A percentile compares a stretch with the other conserved stretches of the same genome.
Evolutionary conservation across 2,113 vertebrate species (phyloP).

Genomic region (Puma concolor): DNA sequence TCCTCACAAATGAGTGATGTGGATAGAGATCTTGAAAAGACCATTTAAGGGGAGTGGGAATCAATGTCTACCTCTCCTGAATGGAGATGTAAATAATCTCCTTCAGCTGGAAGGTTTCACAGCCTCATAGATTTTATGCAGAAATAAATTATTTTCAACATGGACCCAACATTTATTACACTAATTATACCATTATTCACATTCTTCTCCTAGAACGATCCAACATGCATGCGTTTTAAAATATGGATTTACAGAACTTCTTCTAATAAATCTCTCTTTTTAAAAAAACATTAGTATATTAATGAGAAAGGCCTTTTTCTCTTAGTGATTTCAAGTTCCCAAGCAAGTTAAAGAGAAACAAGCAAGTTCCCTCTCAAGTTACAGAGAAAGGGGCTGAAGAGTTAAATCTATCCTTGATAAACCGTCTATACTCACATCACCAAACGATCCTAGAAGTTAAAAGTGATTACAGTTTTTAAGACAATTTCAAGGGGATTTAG

Average conservation of each 20-base stretch:
- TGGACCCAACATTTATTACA: conserved; percentile 74
- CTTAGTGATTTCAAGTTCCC: conserved; percentile 61
- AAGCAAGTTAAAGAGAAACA: conserved; percentile 52
- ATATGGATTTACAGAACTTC: conserved; percentile 76
- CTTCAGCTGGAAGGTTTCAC: not conserved
- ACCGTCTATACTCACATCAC: conserved; percentile 67
- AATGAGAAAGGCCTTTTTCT: conserved; percentile 56
- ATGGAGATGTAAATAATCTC: conserved; percentile 62
- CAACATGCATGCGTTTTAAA: conserved; percentile 82
- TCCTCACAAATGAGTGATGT: not conserved
- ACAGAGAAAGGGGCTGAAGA: conserved; percentile 25
- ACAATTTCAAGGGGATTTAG: conserved; percentile 17
- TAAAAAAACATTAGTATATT: conserved; percentile 53
- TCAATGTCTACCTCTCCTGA: conserved; percentile 30
- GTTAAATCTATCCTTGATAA: conserved; percentile 58
- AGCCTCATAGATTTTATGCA: conserved; percentile 53
- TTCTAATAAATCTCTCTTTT: conserved; percentile 74
- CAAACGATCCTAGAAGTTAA: conserved; percentile 62
- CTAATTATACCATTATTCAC: conserved; percentile 84
- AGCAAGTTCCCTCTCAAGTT: not conserved
- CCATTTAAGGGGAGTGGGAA: not conserved
- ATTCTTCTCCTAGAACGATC: conserved; percentile 62
- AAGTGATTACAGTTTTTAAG: conserved; percentile 64
- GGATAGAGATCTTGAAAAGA: conserved; percentile 37
- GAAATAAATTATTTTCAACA: conserved; percentile 68